phyloP scores from a whole-genome alignment of 2,797 vertebrate genomes.

The Otolemur crassicaudatus region DNA sequence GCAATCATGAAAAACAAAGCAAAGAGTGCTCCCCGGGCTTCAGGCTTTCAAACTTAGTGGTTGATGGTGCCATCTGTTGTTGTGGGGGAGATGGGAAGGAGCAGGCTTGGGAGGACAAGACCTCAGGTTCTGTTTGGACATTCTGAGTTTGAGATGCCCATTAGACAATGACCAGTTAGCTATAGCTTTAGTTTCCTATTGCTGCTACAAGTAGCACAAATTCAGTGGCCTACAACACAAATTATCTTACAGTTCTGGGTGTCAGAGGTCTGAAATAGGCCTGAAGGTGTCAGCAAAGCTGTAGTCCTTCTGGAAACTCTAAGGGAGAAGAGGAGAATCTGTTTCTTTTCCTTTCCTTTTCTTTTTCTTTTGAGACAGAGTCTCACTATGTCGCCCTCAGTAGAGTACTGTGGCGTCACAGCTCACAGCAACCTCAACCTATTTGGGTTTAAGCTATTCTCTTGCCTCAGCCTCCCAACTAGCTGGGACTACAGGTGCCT shows the following conservation, averaged over 20 bases:
- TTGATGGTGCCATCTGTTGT: neutral
- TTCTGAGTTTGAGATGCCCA: neutral
- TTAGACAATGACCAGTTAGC: neutral
- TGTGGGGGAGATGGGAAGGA: neutral
- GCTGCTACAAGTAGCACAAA: neutral
- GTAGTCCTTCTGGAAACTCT: neutral
- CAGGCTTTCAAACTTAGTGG: accelerated
- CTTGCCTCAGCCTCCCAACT: too few relatives aligned
- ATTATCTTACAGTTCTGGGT: neutral
- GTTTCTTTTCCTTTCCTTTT: too few relatives aligned
- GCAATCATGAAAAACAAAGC: neutral
- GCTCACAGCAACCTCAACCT: too few relatives aligned
- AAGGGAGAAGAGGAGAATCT: neutral
- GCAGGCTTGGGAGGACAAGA: too few relatives aligned
- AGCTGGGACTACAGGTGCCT: too few relatives aligned
- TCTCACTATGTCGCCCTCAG: too few relatives aligned
- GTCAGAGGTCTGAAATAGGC: neutral
- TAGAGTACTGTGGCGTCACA: too few relatives aligned
- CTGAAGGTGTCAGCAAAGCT: neutral
- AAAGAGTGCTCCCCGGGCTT: neutral
- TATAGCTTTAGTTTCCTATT: neutral
- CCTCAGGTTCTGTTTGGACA: neutral
- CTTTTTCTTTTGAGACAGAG: neutral
- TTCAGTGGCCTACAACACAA: neutral
- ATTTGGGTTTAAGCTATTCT: too few relatives aligned